Evolutionary conservation across 2,888 invertebrate genomes (phyloP), one percentile per base, ranked within the genome.

Genomic region (Cerceris rybyensis): DNA sequence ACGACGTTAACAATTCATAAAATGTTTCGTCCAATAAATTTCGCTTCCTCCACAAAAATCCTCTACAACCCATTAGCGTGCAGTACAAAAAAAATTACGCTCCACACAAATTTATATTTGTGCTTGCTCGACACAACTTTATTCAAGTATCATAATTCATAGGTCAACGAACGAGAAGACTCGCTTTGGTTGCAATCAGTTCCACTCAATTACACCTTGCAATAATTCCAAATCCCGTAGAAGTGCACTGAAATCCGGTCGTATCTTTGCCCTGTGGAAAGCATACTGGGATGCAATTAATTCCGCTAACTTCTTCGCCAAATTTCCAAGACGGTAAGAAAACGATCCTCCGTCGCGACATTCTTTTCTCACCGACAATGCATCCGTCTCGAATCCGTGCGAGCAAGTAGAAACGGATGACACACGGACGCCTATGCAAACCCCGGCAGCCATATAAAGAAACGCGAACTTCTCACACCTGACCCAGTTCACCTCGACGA

Each of bases 401-500:
- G 42, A 43, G 13, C 39, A 28, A 28, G 52, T 17, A 39, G 39
- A n/a, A 49, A 43, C 52, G 13, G 46, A 41, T n/a, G 16, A 59
- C 50, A 58, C n/a, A 2, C 59, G n/a, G n/a, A 13, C 11, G 50
- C 46, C 9, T 16, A 41, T 0, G 6, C 13, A 43, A 43, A n/a
- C 41, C 14, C 49, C 16, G 42, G 39, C 57, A 57, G 65, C 60
- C 28, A 28, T 28, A 28, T 28, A 28, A 28, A 28, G 28, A 28
- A 28, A 28, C 28, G 28, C 28, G 28, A 28, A 28, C 28, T 28
- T 28, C 28, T 54, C 17, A 60, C 70, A 75, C 52, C 78, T 81
- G 81, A 81, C 81, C 81, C 77, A 77, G 81, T 81, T 81, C 55
- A 60, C 76, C 81, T 70, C 81, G 81, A 68, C 81, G 65, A 50